phyloP scores from a whole-genome alignment of 1,140 invertebrate genomes.

The Aricia agestis region DNA sequence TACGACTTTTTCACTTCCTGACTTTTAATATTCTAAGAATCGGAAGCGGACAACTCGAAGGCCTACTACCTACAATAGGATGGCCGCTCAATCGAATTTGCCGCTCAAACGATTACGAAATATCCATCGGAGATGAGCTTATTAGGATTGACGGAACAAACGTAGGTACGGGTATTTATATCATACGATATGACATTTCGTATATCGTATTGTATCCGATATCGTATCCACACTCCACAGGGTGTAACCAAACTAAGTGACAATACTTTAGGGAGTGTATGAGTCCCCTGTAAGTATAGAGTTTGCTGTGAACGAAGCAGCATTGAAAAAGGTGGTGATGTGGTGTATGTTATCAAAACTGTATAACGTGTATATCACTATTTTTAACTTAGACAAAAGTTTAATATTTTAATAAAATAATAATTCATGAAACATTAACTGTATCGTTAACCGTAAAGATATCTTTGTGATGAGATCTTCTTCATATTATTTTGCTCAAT shows the following conservation, averaged over 20 bases:
- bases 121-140: background rate
- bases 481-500: background rate
- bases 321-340: too few species aligned
- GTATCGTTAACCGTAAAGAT: background rate
- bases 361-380: too few species aligned
- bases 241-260: too few species aligned
- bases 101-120: background rate
- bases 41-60: background rate
- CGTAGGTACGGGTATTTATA: background rate
- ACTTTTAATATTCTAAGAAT: background rate
- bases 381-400: too few species aligned
- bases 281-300: too few species aligned
- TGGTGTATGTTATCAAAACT: too few species aligned
- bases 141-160: background rate
- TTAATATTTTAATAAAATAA: too few species aligned
- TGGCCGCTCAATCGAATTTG: background rate
- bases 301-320: too few species aligned
- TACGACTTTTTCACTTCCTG: background rate
- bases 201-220: background rate
- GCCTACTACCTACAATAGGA: background rate
- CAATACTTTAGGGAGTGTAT: too few species aligned
- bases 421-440: background rate
- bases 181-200: background rate
- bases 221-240: too few species aligned
- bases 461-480: background rate